Evolutionary conservation across 2,797 vertebrate species (phyloP), one percentile per base, ranked within the genome.

Genomic region (Alauda arvensis): DNA sequence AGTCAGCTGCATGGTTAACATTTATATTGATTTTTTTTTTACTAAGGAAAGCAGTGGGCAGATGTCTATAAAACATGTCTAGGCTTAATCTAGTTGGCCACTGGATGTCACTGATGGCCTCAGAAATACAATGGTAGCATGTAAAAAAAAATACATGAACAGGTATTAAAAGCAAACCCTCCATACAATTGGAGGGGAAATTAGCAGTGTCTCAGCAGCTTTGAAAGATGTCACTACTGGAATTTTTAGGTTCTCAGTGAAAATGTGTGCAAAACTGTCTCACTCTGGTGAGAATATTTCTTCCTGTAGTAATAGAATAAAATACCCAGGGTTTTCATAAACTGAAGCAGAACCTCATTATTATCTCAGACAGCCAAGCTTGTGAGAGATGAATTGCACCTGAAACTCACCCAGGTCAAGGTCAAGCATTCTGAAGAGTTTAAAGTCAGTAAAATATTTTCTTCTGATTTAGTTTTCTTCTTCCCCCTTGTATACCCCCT

Each of bases 91-190:
- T 89, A 72, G 77, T 91, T 94, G 92, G 90, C 95, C 95, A 95
- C 95, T 95, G 95, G 95, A 96, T 96, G 95, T 96, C 95, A 96
- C 94, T 96, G 95, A 96, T 91, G 83, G 88, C 94, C 92, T 92
- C 95, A 93, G 80, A 93, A 96, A 95, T 74, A 93, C 93, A 95
- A 92, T 85, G 60, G 63, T 62, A 89, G 45, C 69, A 66, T 51
- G 42, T 60, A 31, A 80, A 90, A 82, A 62, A 40, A 40, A 40
- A 40, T 40, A 40, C 23, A 33, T 46, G 15, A 55, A 71, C 74
- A 94, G 82, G 49, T 92, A 84, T 72, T 87, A 71, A 82, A 70
- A 74, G 17, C 33, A 68, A 45, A 31, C 1, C 20, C 24, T 62
- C 28, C 13, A 16, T 20, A 29, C 3, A 17, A 55, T 52, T 72